Base-by-base conservation (phyloP, 2,888 invertebrate species). In the Agrochola lota region DNA sequence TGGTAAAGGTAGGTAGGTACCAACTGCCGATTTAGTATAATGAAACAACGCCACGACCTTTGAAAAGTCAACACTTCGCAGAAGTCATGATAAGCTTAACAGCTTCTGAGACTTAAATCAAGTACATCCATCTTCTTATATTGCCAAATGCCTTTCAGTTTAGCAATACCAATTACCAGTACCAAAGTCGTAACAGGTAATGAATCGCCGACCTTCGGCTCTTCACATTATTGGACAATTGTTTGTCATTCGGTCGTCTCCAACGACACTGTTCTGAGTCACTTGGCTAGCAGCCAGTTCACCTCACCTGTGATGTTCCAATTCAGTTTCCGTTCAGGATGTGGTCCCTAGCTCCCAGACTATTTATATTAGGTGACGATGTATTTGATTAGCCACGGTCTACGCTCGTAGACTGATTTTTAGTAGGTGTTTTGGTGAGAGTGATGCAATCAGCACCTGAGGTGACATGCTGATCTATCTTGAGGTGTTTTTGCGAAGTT, bases 271-370 rank as follows among this genome's bases (percentile, higher is more conserved):
- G 77, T 72, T 63, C 89, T 93, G 92, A 93, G 91, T 93, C 92
- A 93, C 85, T 93, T 95, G 95, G 95, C 94, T 68, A 60, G 4
- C 49, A 78, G 92, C 95, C 95, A 96, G 93, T 85, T 80, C 87
- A 83, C 82, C 92, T 95, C 95, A 96, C 96, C 96, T 96, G 96
- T 92, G 94, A 89, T 88, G 88, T 89, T 88, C 88, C 88, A 88
- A 88, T 88, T 88, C 91, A 86, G 93, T 92, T 95, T 95, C 95
- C 95, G 95, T 90, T 93, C 93, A 94, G 95, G 95, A 95, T 95
- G 94, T 92, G 91, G 90, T 90, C 87, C 79, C 84, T 85, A 87
- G 86, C 87, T 88, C 83, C 78, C 78, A 86, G 85, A 89, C 95
- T 95, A 95, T 95, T 95, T 95, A 93, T 95, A 94, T 89, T 87